Evolutionary conservation across 2,888 invertebrate species (phyloP).

Genomic region (Nipponacmea schrenckii): DNA sequence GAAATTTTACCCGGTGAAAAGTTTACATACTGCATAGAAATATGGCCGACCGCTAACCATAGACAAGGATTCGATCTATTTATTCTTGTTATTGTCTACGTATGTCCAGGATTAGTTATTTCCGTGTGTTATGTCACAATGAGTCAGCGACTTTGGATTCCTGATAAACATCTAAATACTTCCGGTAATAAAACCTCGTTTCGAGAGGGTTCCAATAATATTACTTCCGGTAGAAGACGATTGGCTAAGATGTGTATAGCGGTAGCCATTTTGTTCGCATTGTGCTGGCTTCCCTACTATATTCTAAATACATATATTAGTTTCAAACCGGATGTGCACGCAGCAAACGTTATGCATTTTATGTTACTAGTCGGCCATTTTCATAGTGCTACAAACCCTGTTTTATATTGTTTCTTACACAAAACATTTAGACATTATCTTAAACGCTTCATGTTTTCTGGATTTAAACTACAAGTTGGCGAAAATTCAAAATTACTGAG

Average conservation of each 20-base stretch:
- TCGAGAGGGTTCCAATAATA: constrained; percentile 8
- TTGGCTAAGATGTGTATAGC: constrained; percentile 82
- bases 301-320: constrained; percentile 77
- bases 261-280: constrained; percentile 79
- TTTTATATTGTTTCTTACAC: constrained; percentile 81
- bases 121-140: constrained; percentile 63
- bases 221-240: constrained; percentile 76
- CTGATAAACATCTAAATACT: constrained; percentile 36
- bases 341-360: constrained; percentile 72
- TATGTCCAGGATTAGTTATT: constrained; percentile 75
- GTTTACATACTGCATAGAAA: constrained; percentile 72
- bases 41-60: constrained; percentile 71
- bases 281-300: constrained; percentile 84
- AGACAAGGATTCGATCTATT: constrained; percentile 76
- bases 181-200: constrained; percentile 16
- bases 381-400: constrained; percentile 81
- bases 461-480: constrained; percentile 9
- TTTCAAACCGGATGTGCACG: constrained; percentile 67
- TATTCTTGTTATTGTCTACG: constrained; percentile 80
- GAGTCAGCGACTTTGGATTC: constrained; percentile 70
- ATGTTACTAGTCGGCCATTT: constrained; percentile 79
- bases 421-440: constrained; percentile 72
- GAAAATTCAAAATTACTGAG: not conserved
- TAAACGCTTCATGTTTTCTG: constrained; percentile 33
- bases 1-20: constrained; percentile 35